Base-by-base conservation (phyloP, 2,797 vertebrate species). In the Ctenosaura bakeri region DNA sequence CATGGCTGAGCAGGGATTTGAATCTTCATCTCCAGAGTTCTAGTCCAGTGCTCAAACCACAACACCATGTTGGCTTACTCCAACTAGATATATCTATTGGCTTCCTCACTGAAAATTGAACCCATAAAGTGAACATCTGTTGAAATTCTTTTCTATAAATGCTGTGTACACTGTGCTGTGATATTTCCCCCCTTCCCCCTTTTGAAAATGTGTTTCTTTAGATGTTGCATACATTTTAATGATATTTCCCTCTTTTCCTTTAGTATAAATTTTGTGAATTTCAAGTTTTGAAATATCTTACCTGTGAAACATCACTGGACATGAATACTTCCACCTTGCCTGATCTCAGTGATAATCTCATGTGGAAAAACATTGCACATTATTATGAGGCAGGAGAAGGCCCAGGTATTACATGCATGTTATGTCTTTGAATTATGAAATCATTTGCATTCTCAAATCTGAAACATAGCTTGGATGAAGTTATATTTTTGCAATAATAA, bases 291-390 rank as follows among this genome's bases (percentile, higher is more conserved):
- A 94, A 56, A 66, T 88, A 94, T 22, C 56, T 92, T 88, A 90
- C 88, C 24, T 62, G 50, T 81, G 90, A 88, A 80, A 74, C 93
- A 52, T 76, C 46, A 46, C 89, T 86, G 93, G 92, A 91, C 46
- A 32, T 94, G 86, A 90, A 91, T 94, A 96, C 96, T 90, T 92
- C 71, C 90, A 64, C 95, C 81, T 87, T 97, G 88, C 93, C 90
- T 35, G 96, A 97, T 87, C 88, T 96, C 92, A 93, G 10, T 90
- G 96, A 97, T 94, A 86, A 91, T 54, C 79, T 93, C 88, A 88
- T 97, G 64, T 92, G 96, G 89, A 95, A 94, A 91, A 97, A 96
- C 86, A 94, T 96, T 91, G 92, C 88, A 76, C 95, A 94, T 91
- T 96, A 94, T 88, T 96, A 90, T 93, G 95, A 95, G 95, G 93